phyloP scores from a whole-genome alignment of 2,797 vertebrate species.

The Setipinna tenuifilis region DNA sequence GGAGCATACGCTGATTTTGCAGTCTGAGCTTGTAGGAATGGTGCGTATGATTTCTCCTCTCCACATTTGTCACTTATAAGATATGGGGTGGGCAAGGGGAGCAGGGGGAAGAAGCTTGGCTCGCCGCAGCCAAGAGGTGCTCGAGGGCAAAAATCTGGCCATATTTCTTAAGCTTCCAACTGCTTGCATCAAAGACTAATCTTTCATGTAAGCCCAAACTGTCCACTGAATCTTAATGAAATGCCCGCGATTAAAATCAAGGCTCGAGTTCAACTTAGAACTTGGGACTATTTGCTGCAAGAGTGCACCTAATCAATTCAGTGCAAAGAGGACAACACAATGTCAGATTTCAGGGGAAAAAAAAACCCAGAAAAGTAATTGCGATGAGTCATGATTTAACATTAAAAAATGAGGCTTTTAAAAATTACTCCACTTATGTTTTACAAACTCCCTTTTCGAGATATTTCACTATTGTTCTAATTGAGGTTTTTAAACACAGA shows the following conservation, averaged over 20 bases:
- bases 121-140: slow-evolving; percentile 50
- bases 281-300: background rate
- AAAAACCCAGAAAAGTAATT: background rate
- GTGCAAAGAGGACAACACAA: background rate
- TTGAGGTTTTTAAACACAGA: slow-evolving; percentile 48
- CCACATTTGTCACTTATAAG: slow-evolving; percentile 59
- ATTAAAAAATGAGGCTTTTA: background rate
- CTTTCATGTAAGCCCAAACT: slow-evolving; percentile 42
- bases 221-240: slow-evolving; percentile 40
- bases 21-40: slow-evolving; percentile 43
- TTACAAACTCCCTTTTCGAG: slow-evolving; percentile 23
- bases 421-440: slow-evolving; percentile 39
- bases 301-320: background rate
- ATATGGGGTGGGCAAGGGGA: slow-evolving; percentile 35
- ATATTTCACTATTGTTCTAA: slow-evolving; percentile 51
- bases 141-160: slow-evolving; percentile 62
- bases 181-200: slow-evolving; percentile 55
- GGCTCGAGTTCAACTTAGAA: background rate
- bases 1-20: slow-evolving; percentile 27
- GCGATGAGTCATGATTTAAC: background rate
- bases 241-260: slow-evolving; percentile 34
- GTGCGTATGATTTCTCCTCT: slow-evolving; percentile 48
- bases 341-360: background rate
- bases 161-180: slow-evolving; percentile 61
- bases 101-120: background rate